A percentile compares a stretch with the other conserved stretches of the same genome.
Evolutionary conservation across 2,797 vertebrate species (phyloP).

Genomic region (Threskiornis aethiopicus): DNA sequence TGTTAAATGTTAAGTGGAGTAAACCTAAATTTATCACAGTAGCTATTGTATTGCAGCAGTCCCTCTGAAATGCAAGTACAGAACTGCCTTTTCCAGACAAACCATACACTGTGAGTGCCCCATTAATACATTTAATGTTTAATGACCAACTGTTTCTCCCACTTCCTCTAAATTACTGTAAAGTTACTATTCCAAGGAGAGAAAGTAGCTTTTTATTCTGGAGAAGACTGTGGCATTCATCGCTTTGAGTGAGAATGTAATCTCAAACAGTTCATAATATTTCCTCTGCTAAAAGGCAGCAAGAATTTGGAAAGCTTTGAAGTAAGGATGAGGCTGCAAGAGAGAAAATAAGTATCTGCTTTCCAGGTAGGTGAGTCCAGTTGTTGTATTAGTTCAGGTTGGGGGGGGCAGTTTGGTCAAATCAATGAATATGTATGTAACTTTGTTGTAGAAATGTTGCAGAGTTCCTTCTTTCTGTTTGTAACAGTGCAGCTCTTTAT

Average conservation of each 20-base stretch:
- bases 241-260: background rate
- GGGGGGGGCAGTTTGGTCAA: background rate
- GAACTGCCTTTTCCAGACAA: constrained; percentile 32
- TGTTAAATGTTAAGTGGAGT: constrained; percentile 1
- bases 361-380: background rate
- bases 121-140: constrained; percentile 43
- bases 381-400: background rate
- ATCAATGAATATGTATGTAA: background rate
- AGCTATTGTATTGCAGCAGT: constrained; percentile 24
- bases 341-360: background rate
- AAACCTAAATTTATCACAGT: constrained; percentile 30
- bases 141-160: constrained; percentile 50
- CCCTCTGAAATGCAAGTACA: constrained; percentile 16
- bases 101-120: constrained; percentile 3
- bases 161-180: constrained; percentile 51
- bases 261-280: constrained; percentile 41
- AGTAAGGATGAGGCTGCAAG: background rate
- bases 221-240: constrained; percentile 54
- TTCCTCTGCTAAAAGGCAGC: constrained; percentile 22
- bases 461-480: background rate
- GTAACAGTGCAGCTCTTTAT: background rate
- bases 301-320: background rate
- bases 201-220: constrained; percentile 55
- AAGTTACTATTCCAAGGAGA: constrained; percentile 52
- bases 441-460: background rate